Base-by-base conservation (phyloP, 2,888 invertebrate species). In the Girardia tigrina region DNA sequence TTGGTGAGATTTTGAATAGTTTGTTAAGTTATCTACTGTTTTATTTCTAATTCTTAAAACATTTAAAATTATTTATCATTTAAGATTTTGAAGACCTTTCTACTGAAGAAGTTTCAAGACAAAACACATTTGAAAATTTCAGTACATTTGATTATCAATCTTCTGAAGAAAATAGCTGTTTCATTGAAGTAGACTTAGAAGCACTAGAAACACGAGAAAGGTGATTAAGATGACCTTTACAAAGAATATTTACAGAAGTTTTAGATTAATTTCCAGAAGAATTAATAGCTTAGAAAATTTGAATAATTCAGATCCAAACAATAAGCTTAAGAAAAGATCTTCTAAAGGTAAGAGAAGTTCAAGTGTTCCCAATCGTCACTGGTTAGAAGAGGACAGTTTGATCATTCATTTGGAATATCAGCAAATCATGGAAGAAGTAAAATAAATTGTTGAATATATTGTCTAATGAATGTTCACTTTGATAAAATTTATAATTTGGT, bases 321-420 rank as follows among this genome's bases (percentile, higher is more conserved):
- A 36, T 36, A 36, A 36, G 16, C 16, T 36, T 8, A 16, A 36
- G 8, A 36, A 36, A 36, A 36, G 36, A 36, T n/a, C n/a, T n/a
- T n/a, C n/a, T n/a, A n/a, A n/a, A n/a, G n/a, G n/a, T n/a, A 36
- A 36, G 16, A 29, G 29, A 4, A 36, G 36, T 36, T 12, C 42
- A 42, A 73, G 73, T 73, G 74, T 42, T 23, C 74, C 74, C 6
- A 74, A 74, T 27, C 27, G 42, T 2, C 74, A 74, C 20, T 56
- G 42, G 42, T 20, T 56, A 23, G 42, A 36, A 4, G 74, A 74
- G n/a, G 26, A 72, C 6, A n/a, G 20, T 73, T 56, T 74, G 2
- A 56, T 74, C 26, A 56, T 74, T 56, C 70, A 74, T 74, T 36
- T 23, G 8, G 23, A 74, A 6, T 74, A 74, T 27, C 42, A 74